Evolutionary conservation across 1,140 invertebrate genomes (phyloP), one percentile per base, ranked within the genome.

Genomic region (Triops cancriformis): DNA sequence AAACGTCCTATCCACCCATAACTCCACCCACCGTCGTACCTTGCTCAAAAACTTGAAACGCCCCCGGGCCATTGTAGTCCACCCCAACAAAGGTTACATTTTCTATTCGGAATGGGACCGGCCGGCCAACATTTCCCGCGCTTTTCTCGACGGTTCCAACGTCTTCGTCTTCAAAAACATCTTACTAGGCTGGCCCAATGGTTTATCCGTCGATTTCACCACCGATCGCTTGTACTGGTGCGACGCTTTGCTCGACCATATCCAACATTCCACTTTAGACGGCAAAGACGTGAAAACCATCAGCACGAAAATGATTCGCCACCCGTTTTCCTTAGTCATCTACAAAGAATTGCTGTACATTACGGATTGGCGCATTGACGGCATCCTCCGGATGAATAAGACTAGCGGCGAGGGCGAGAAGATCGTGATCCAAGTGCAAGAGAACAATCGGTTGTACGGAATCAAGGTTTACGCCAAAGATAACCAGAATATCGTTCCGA

Each of bases 31-130:
- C 82, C 87, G 94, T 3, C 88, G 94, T 81, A 95, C 94, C 0
- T 83, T 98, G 5, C 83, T 98, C 11, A 94, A 92, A 82, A 94
- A 97, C 82, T 84, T 98, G 3, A 96, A 96, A 84, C 87, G 95
- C 80, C 96, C 97, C 0, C 86, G 97, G 80, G 96, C 96, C 11
- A 96, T 99, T 77, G 96, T 98, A 0, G 93, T 98, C 0, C 96
- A 99, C 87, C 96, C 97, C 0, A 96, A 98, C 81, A 92, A 91
- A 83, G 97, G 97, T 75, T 95, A 87, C 81, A 91, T 96, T 73
- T 98, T 97, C 85, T 98, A 95, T 85, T 97, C 95, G 0, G 96
- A 98, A 84, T 97, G 96, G 93, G 95, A 98, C 83, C 87, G 96
- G 18, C 96, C 96, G 0, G 96, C 96, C 0, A 98, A 97, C 82